Percentiles rank a stretch among this genome's conserved stretches.
Evolutionary conservation across 2,113 vertebrate species (phyloP).

Genomic region (Fukomys damarensis): DNA sequence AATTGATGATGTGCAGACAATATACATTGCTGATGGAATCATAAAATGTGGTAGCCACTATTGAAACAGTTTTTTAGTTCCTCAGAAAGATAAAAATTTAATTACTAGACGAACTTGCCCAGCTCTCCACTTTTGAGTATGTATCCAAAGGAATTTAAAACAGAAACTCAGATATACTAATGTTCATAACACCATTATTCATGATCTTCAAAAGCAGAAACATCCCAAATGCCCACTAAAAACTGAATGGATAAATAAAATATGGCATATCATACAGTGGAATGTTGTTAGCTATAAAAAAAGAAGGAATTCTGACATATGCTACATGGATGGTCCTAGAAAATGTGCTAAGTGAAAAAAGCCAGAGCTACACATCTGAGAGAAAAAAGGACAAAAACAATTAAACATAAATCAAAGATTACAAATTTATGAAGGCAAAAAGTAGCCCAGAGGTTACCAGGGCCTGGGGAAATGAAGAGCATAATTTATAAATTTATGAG

Average conservation of each 20-base stretch:
- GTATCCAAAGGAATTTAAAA: background rate
- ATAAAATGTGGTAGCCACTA: background rate
- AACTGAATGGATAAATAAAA: background rate
- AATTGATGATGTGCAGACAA: background rate
- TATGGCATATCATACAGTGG: background rate
- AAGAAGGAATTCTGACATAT: background rate
- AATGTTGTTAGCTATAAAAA: background rate
- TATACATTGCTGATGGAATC: background rate
- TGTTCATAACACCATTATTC: background rate
- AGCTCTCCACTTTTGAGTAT: background rate
- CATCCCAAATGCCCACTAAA: background rate
- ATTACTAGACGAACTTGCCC: background rate
- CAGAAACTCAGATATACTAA: background rate
- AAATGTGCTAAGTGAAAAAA: background rate
- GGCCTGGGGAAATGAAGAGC: background rate
- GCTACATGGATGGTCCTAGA: background rate
- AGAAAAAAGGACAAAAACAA: background rate
- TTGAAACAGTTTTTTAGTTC: background rate
- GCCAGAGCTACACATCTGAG: background rate
- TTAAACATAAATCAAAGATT: background rate
- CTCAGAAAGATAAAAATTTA: conserved; percentile 20
- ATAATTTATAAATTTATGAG: background rate
- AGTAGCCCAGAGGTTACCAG: background rate
- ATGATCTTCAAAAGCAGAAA: background rate
- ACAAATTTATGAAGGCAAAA: background rate